These are phyloP conservation scores for Drosophila barbarae DNA, from an alignment of 2,888 invertebrate genomes.

Conservation along the genomic window DNA sequence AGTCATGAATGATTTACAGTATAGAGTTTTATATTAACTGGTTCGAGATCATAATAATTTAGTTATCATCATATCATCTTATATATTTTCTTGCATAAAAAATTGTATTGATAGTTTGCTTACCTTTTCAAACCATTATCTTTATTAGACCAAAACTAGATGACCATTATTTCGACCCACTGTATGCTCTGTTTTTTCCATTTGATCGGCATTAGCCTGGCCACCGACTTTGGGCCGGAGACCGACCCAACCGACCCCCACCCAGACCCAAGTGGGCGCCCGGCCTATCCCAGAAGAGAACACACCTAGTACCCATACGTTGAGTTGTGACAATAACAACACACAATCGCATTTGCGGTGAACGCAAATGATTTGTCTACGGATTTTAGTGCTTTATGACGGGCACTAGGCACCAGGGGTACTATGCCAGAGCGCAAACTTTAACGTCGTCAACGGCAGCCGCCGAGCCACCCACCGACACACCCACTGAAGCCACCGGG, in stretches of 20 bases:
- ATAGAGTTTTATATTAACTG: neutral
- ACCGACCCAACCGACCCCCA: conserved; percentile 25
- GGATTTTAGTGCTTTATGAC: conserved; percentile 67
- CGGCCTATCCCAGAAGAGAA: conserved; percentile 19
- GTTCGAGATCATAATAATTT: neutral
- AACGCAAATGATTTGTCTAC: conserved; percentile 60
- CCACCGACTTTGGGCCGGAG: conserved; percentile 14
- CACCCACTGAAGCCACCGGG: conserved; percentile 5
- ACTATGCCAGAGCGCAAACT: conserved; percentile 43
- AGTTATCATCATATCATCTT: neutral
- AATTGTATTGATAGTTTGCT: neutral
- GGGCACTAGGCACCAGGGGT: conserved; percentile 34
- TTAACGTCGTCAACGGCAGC: conserved; percentile 39
- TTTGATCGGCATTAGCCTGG: conserved; percentile 13
- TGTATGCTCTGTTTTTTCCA: conserved; percentile 15
- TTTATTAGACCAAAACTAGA: neutral
- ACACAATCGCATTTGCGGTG: conserved; percentile 18
- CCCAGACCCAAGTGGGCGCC: conserved; percentile 17
- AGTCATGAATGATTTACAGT: neutral
- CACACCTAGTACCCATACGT: conserved; percentile 36
- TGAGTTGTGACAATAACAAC: conserved; percentile 27
- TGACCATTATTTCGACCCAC: conserved; percentile 8
- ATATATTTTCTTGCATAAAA: neutral
- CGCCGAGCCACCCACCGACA: conserved; percentile 13
- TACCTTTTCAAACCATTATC: neutral